Base-by-base conservation (phyloP, 2,888 invertebrate species). In the Ichneumoninae sp. region DNA sequence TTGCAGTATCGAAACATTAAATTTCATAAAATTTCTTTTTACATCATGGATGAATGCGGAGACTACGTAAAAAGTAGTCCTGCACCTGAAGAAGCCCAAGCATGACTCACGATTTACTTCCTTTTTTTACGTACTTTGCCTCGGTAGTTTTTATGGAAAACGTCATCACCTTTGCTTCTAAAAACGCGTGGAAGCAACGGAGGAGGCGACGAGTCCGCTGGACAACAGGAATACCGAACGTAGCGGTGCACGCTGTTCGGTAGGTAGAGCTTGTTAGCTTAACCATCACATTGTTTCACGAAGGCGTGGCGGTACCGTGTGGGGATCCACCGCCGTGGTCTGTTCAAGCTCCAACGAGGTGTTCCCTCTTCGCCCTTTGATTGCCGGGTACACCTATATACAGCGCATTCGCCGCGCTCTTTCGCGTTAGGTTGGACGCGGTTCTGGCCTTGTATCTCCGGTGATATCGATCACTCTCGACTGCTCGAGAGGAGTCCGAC, bases 261-360 rank as follows among this genome's bases (percentile, higher is more conserved):
- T 88, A 85, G 89, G 73, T 63, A 88, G 88, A 89, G 89, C 91
- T 90, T 91, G 89, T 91, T 91, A 90, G 88, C 89, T 89, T 90
- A 90, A 91, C 89, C 90, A 91, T 90, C 88, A 88, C 90, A 91
- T 91, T 91, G 90, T 91, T 91, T 89, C 87, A 81, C 87, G 84
- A 88, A 85, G 86, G 90, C 89, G 90, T 90, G 90, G 89, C 87
- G 88, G 30, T 84, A 86, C 74, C 70, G 88, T 84, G 85, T 84
- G 50, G 76, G 50, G 76, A 85, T 83, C 54, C 71, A 54, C 73
- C 65, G 60, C 66, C 60, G 77, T 63, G 60, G 66, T 16, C 52
- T 57, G 22, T 83, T 60, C 70, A 75, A 79, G 52, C 13, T 75
- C 33, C 81, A 70, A 81, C 84, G 65, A 84, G 73, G 81, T 84